These are phyloP conservation scores for Axis porcinus DNA, from an alignment of 2,113 vertebrate species.

Conservation along the genomic window DNA sequence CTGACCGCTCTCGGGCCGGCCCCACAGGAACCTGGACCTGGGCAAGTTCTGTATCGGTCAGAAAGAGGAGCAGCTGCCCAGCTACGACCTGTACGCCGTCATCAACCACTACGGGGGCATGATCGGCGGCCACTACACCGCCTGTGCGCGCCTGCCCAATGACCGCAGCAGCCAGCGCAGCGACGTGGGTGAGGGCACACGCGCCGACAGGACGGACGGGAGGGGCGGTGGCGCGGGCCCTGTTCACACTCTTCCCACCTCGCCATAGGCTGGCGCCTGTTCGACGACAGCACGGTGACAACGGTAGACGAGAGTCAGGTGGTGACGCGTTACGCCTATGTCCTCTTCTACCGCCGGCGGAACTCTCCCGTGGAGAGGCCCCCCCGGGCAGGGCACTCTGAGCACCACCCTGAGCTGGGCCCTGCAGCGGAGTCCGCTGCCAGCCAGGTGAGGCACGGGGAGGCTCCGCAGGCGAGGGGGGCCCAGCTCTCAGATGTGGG, in stretches of 20 bases:
- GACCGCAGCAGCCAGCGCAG: constrained; percentile 98
- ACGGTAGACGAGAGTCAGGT: constrained; percentile 98
- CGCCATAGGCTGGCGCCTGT: constrained; percentile 93
- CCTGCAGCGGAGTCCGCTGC: constrained; percentile 85
- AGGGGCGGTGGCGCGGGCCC: not conserved
- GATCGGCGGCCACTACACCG: constrained; percentile 99
- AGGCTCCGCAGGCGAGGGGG: not conserved
- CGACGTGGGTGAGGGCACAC: constrained; percentile 90
- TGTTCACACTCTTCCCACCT: constrained; percentile 39
- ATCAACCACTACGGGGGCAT: constrained; percentile 99
- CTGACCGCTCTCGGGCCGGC: not conserved
- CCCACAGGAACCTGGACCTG: constrained; percentile 91
- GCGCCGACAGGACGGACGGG: not conserved
- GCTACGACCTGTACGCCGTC: constrained; percentile 96
- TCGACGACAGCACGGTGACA: constrained; percentile 98
- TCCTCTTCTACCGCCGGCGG: constrained; percentile 95
- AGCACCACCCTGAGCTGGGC: constrained; percentile 82
- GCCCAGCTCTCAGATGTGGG: not conserved
- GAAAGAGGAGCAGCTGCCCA: constrained; percentile 94
- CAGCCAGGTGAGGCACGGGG: constrained; percentile 91
- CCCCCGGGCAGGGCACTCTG: constrained; percentile 83
- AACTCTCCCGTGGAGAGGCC: constrained; percentile 98
- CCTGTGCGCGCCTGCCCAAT: constrained; percentile 93
- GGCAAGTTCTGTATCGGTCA: constrained; percentile 98
- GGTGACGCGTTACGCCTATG: constrained; percentile 96